Conservation (phyloP, 2,888 invertebrate species). For the Trichopria drosophilae region DNA sequence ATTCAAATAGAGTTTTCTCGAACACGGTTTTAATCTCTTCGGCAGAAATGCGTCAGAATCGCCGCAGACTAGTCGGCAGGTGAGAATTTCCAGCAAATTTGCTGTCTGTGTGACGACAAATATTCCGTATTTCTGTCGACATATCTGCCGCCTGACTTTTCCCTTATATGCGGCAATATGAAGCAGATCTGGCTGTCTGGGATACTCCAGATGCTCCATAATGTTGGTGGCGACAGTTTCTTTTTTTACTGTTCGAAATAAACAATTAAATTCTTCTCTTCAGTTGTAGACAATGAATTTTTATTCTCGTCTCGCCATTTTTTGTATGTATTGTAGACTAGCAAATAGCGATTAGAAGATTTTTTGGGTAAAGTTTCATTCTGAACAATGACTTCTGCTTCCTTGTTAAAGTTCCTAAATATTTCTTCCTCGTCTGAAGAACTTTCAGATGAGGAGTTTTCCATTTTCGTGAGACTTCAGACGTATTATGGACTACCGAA, state of each 20-base stretch:
- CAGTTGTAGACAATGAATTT: slow-evolving; percentile 17
- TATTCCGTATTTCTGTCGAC: no score
- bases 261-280: slow-evolving; percentile 23
- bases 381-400: slow-evolving; percentile 13
- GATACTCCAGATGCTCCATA: slow-evolving; percentile 12
- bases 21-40: no score
- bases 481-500: no score
- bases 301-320: slow-evolving; percentile 19
- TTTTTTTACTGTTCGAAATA: slow-evolving; percentile 10
- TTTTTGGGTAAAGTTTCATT: slow-evolving; percentile 19
- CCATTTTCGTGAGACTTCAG: no score
- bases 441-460: slow-evolving; percentile 7
- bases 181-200: no score
- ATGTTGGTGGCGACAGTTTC: neutral
- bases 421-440: slow-evolving; percentile 2
- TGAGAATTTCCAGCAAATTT: no score
- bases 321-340: slow-evolving; percentile 17
- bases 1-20: no score
- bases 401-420: slow-evolving; percentile 7
- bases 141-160: no score
- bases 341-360: slow-evolving; percentile 10
- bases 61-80: no score
- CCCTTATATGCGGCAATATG: no score
- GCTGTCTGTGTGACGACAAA: no score
- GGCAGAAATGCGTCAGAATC: no score